Conservation (phyloP, 2,888 invertebrate genomes). For the Fragum whitleyi region DNA sequence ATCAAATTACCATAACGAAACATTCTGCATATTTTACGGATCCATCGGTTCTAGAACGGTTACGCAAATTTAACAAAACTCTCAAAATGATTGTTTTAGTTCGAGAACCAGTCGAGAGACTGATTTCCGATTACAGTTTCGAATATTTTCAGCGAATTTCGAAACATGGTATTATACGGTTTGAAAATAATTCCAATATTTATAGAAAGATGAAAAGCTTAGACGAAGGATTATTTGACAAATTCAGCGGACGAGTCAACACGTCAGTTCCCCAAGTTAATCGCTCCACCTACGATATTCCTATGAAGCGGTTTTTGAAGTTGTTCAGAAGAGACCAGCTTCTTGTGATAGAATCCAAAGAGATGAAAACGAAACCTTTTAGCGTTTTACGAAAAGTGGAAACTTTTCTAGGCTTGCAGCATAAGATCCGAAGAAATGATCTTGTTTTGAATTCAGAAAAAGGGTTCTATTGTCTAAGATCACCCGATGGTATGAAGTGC, state of each 20-base stretch:
- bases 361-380: conserved; percentile 16
- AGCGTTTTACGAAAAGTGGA: conserved; percentile 60
- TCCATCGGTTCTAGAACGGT: conserved; percentile 96
- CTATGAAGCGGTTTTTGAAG: conserved; percentile 16
- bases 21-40: conserved; percentile 98
- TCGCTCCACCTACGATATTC: conserved; percentile 28
- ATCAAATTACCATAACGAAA: conserved; percentile 97
- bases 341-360: conserved; percentile 32
- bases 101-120: conserved; percentile 96
- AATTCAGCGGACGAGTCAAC: neutral
- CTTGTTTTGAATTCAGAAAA: conserved; percentile 91
- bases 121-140: conserved; percentile 96
- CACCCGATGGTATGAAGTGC: neutral
- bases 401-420: conserved; percentile 72
- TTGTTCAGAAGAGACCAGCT: conserved; percentile 29
- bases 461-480: conserved; percentile 26
- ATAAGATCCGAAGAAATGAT: conserved; percentile 87
- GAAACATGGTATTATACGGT: neutral
- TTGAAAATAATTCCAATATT: neutral
- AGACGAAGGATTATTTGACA: neutral
- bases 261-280: neutral
- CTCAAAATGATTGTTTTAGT: conserved; percentile 95
- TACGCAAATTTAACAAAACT: conserved; percentile 96
- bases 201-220: conserved; percentile 5
- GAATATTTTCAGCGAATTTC: neutral